These are phyloP conservation scores for Cephus cinctus DNA, from an alignment of 1,140 invertebrate species.

Conservation along the genomic window DNA sequence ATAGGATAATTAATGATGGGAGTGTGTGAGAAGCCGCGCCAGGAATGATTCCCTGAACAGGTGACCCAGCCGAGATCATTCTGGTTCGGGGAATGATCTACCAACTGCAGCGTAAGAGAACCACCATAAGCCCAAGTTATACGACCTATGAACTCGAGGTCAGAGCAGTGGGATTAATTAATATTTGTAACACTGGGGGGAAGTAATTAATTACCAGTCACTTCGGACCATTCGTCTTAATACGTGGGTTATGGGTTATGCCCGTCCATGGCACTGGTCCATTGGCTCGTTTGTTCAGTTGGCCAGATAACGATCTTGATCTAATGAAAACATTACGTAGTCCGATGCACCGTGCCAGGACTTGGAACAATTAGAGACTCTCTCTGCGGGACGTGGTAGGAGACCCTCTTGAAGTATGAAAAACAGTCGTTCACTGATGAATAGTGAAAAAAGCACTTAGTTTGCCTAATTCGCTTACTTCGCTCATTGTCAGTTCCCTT, in stretches of 20 bases:
- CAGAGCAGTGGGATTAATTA: conserved; percentile 40
- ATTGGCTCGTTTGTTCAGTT: conserved; percentile 33
- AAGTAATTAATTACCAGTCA: conserved; percentile 37
- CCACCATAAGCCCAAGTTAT: too few species aligned
- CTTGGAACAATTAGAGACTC: conserved; percentile 3
- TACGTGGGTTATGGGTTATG: conserved; percentile 28
- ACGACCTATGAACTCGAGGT: too few species aligned
- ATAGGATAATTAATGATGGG: conserved; percentile 27
- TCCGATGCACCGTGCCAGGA: conserved; percentile 8
- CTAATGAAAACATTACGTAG: conserved; percentile 40
- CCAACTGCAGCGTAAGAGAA: too few species aligned
- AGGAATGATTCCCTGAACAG: conserved; percentile 29
- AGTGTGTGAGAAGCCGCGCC: conserved; percentile 20
- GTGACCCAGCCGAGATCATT: conserved; percentile 22
- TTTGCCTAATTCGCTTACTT: background rate
- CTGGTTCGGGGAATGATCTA: background rate
- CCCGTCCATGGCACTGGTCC: conserved; percentile 22
- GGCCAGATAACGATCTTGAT: conserved; percentile 36
- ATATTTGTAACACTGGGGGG: conserved; percentile 39
- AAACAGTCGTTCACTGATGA: conserved; percentile 3
- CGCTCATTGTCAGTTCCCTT: background rate
- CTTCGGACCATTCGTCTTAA: conserved; percentile 34
- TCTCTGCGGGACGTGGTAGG: conserved; percentile 5
- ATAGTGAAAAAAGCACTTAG: conserved; percentile 8
- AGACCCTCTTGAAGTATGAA: conserved; percentile 3